Conservation (phyloP, 2,888 invertebrate genomes). For the Keiferia lycopersicella region DNA sequence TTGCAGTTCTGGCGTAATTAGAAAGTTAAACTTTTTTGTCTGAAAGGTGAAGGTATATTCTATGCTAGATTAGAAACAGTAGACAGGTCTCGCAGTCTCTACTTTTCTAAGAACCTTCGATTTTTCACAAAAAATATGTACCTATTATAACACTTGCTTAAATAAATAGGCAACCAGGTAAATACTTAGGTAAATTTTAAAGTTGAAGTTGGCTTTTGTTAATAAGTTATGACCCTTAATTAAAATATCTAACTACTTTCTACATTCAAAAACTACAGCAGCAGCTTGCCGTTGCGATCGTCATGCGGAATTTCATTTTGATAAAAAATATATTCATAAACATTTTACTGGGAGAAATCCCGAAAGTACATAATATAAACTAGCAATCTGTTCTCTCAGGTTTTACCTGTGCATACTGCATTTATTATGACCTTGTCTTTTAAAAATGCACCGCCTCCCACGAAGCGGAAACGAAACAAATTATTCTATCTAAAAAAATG, state of each 20-base stretch:
- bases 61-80: too few species aligned
- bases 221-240: background rate
- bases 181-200: background rate
- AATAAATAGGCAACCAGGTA: background rate
- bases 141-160: background rate
- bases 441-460: slow-evolving; percentile 52
- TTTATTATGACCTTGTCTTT: slow-evolving; percentile 16
- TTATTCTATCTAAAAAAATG: slow-evolving; percentile 32
- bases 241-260: slow-evolving; percentile 7
- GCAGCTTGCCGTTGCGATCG: slow-evolving; percentile 68
- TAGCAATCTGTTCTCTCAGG: slow-evolving; percentile 62
- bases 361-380: slow-evolving; percentile 36
- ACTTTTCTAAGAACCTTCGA: background rate
- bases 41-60: too few species aligned
- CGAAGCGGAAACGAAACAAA: slow-evolving; percentile 44
- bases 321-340: slow-evolving; percentile 6
- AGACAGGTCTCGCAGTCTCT: too few species aligned
- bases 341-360: slow-evolving; percentile 25
- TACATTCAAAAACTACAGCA: slow-evolving; percentile 21
- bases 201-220: background rate
- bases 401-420: slow-evolving; percentile 20
- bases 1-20: slow-evolving; percentile 30
- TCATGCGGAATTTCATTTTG: slow-evolving; percentile 30
- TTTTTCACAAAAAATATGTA: background rate
- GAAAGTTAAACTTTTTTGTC: background rate